phyloP scores from a whole-genome alignment of 1,140 invertebrate species.

The Euwallacea fornicatus region DNA sequence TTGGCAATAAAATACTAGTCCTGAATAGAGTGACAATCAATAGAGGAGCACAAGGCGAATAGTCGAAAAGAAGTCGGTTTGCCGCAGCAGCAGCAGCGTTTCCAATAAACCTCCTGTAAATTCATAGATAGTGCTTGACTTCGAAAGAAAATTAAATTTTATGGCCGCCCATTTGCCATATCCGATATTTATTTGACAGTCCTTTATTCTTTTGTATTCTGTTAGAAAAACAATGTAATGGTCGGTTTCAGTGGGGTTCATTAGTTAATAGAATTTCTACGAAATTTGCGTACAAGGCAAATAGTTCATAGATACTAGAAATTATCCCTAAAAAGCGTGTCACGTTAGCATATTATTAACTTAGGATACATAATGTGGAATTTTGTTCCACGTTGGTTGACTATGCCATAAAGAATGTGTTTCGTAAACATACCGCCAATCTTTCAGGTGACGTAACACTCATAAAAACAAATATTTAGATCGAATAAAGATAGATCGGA shows the following conservation, averaged over 20 bases:
- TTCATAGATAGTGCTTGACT: slow-evolving; percentile 40
- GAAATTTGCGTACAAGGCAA: too few species aligned
- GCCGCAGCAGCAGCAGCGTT: slow-evolving; percentile 31
- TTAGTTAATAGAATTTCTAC: background rate
- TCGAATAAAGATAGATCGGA: too few species aligned
- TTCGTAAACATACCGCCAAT: too few species aligned
- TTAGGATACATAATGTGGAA: too few species aligned
- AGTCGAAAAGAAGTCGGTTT: slow-evolving; percentile 31
- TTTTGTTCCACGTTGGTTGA: too few species aligned
- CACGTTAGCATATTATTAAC: too few species aligned
- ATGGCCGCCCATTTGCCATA: slow-evolving; percentile 40
- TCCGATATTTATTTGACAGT: slow-evolving; percentile 40
- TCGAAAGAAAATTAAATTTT: slow-evolving; percentile 42
- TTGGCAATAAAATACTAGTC: slow-evolving; percentile 7
- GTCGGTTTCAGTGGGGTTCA: background rate
- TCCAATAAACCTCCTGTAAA: slow-evolving; percentile 39
- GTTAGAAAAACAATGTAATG: slow-evolving; percentile 6
- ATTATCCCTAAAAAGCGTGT: too few species aligned
- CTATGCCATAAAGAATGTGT: too few species aligned
- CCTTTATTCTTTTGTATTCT: slow-evolving; percentile 32
- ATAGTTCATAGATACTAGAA: too few species aligned
- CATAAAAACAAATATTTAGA: too few species aligned
- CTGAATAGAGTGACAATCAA: slow-evolving; percentile 24
- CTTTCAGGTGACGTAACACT: too few species aligned
- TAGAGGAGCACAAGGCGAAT: slow-evolving; percentile 25